These are phyloP conservation scores for Pseudococcus jackbeardsleyi DNA, from an alignment of 2,888 invertebrate genomes.

Conservation along the genomic window DNA sequence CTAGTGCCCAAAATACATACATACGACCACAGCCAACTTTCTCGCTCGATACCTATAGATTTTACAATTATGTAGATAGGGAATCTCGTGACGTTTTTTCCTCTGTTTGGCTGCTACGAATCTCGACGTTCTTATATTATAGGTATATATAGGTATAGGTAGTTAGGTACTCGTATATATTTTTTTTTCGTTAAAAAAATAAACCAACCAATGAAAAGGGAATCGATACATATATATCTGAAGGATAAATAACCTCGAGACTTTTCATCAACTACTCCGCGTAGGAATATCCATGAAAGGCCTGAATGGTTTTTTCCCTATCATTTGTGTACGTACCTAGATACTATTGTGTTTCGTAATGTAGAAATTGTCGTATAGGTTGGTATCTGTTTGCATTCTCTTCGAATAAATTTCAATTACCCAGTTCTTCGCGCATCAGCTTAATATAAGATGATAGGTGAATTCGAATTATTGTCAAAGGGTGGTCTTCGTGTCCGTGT, in stretches of 20 bases:
- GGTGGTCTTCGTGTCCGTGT: conserved; percentile 15
- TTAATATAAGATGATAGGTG: neutral
- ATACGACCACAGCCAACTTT: neutral
- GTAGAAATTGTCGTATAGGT: conserved; percentile 5
- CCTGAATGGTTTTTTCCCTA: conserved; percentile 16
- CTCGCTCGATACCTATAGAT: neutral
- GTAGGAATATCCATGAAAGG: neutral
- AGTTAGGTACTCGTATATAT: too few species aligned
- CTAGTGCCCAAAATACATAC: neutral
- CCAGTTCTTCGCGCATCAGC: neutral
- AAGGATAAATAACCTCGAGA: conserved; percentile 37
- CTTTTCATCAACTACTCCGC: neutral
- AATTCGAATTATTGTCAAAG: neutral
- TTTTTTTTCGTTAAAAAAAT: neutral
- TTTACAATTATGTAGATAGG: too few species aligned
- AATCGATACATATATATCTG: conserved; percentile 21
- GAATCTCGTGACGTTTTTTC: neutral
- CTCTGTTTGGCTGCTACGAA: neutral
- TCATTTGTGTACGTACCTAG: conserved; percentile 11
- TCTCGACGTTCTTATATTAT: neutral
- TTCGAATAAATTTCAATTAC: conserved; percentile 14
- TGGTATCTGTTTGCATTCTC: neutral
- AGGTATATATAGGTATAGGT: too few species aligned
- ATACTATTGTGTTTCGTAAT: conserved; percentile 21
- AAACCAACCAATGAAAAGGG: neutral